These are phyloP conservation scores for Alviniconcha marisindica DNA, from an alignment of 1,140 invertebrate genomes.

Conservation along the genomic window DNA sequence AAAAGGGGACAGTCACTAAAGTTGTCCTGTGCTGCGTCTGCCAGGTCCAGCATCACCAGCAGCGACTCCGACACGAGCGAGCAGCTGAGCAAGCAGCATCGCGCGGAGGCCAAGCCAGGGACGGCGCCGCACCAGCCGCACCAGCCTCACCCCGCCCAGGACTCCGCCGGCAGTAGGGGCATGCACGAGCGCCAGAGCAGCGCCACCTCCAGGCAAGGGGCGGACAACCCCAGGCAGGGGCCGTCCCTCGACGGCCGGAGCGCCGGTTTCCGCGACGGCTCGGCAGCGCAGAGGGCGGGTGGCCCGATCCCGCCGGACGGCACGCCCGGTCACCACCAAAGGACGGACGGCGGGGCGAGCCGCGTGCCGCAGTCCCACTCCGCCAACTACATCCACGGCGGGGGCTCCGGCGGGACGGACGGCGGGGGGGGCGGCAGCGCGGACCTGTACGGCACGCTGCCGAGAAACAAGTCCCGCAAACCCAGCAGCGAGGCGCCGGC, in stretches of 20 bases:
- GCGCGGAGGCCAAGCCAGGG: constrained; percentile 22
- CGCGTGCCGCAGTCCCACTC: constrained; percentile 39
- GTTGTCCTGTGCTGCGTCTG: constrained; percentile 18
- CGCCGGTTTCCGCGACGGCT: background rate
- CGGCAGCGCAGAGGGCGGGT: background rate
- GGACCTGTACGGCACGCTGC: constrained; percentile 60
- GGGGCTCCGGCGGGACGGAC: constrained; percentile 22
- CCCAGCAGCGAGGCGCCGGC: constrained; percentile 39
- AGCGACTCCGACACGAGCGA: constrained; percentile 54
- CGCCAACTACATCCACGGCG: constrained; percentile 24
- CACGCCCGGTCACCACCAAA: background rate
- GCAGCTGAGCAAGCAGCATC: constrained; percentile 20
- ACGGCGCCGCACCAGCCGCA: background rate
- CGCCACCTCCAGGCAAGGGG: background rate
- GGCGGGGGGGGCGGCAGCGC: constrained; percentile 30
- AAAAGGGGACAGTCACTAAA: background rate
- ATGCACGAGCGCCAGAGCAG: constrained; percentile 19
- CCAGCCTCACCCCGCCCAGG: constrained; percentile 10
- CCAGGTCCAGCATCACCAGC: constrained; percentile 54
- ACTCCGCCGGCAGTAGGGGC: background rate
- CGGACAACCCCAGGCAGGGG: background rate
- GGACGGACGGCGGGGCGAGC: constrained; percentile 23
- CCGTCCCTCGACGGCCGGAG: background rate
- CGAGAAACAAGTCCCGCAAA: constrained; percentile 48
- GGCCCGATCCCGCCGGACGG: background rate